A percentile compares a stretch with the other conserved stretches of the same genome.
These are phyloP conservation scores for Typhlomys cinereus DNA, from an alignment of 2,113 vertebrate genomes.

Conservation along the genomic window DNA sequence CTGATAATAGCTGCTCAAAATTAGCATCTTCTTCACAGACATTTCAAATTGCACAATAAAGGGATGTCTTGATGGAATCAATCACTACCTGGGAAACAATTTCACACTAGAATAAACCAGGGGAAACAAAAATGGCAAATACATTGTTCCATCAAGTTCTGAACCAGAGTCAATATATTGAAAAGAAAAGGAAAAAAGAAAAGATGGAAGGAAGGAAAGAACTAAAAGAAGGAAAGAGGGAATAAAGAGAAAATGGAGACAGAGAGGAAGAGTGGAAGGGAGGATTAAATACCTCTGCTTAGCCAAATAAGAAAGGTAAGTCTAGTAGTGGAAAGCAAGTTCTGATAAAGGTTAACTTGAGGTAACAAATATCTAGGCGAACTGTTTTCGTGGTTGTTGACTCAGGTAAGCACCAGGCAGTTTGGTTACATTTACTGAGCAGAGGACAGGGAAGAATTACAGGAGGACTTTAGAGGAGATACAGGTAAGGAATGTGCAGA, in stretches of 20 bases:
- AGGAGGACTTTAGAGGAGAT: neutral
- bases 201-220: too few relatives aligned
- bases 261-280: too few relatives aligned
- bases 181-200: neutral
- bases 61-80: conserved; percentile 55
- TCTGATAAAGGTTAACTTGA: neutral
- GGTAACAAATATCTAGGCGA: neutral
- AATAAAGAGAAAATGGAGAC: neutral
- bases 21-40: conserved; percentile 53
- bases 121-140: conserved; percentile 55
- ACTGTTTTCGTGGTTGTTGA: neutral
- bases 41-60: conserved; percentile 38
- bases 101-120: conserved; percentile 82
- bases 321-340: neutral
- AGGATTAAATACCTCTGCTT: neutral
- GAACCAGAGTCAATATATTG: neutral
- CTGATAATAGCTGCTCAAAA: conserved; percentile 51
- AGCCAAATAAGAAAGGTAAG: neutral
- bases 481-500: too few relatives aligned
- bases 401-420: neutral
- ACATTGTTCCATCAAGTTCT: neutral
- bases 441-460: neutral
- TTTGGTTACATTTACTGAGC: neutral
- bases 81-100: conserved; percentile 80
- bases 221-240: fast-evolving